Base-by-base conservation (phyloP, 1,140 invertebrate species). In the Drosophila triauraria region DNA sequence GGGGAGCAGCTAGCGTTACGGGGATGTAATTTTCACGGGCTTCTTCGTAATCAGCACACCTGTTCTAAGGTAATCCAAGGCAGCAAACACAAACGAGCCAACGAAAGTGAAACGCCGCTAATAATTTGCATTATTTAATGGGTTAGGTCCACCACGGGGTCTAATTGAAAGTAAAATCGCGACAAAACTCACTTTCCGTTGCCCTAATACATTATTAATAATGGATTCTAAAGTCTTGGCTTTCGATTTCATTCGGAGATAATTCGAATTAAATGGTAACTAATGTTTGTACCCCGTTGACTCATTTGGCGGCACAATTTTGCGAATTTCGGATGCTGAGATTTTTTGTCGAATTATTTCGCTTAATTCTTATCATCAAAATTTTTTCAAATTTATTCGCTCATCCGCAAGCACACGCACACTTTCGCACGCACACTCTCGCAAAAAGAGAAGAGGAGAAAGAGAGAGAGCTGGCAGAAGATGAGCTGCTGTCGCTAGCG, bases 1-100 rank as follows among this genome's bases (percentile, higher is more conserved):
- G 15, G 50, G 50, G 9, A 3, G 20, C 32, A 10, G 3, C 50
- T 23, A 17, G 15, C 57, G 42, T 20, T 35, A 48, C 25, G 40
- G 35, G 53, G 15, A 30, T 74, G 80, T 57, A 69, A 71, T 82
- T 86, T 83, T 83, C 82, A 88, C 83, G 83, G 84, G 74, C 71
- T 70, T 72, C 81, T 87, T 87, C 64, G 83, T 87, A 87, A 87
- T 87, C 83, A 59, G 56, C 86, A 86, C 84, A 87, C 84, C 84
- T 88, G 84, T 90, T 88, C 80, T 75, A 54, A 42, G 38, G 62
- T 44, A 61, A 61, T 23, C 32, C 20, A 64, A 32, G 44, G 53
- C 53, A 40, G 40, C 9, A 35, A 35, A 23, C 32, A 38, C 51
- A 23, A 46, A 20, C 67, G 8, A 54, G 23, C 53, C 32, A 88